Base-by-base conservation (phyloP, 2,888 invertebrate genomes). In the Pterobdella sp. region DNA sequence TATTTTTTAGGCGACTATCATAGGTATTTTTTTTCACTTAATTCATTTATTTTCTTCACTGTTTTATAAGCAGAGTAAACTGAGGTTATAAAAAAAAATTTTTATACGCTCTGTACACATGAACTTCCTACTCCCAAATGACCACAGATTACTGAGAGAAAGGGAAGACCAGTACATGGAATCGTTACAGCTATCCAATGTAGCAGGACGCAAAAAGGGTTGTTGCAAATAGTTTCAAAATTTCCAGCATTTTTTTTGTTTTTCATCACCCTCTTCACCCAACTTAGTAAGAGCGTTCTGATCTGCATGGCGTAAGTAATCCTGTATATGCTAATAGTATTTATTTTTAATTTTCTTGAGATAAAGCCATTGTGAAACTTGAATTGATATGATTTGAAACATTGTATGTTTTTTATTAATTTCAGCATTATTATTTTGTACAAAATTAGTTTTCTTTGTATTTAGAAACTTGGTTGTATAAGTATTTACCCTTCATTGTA, bases 101-200 rank as follows among this genome's bases (percentile, higher is more conserved):
- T n/a, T n/a, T n/a, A n/a, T n/a, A n/a, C n/a, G n/a, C n/a, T n/a
- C n/a, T n/a, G 7, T 42, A 42, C 18, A 42, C 42, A 34, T 34
- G 22, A 14, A 3, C 26, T 4, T n/a, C 3, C 7, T 69, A 3
- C 2, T 69, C n/a, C 14, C 18, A 34, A 29, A 60, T 29, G 22
- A 7, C 49, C 74, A 10, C 69, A 78, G 84, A 37, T 67, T 84
- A 26, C 76, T 84, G 64, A 79, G 81, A 73, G 82, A 82, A 63
- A 82, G 81, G 75, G 84, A 84, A 78, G 84, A 84, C 76, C 79
- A 79, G 70, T 79, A 81, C 26, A 79, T 84, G 52, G 82, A 84
- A 73, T 81, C 82, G 65, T 81, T 83, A 0, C 76, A 84, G 7
- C 77, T 79, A 52, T 76, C 84, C 22, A 77, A 78, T 35, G 72